Conservation (phyloP, 2,888 invertebrate species). For the Limnephilus lunatus region DNA sequence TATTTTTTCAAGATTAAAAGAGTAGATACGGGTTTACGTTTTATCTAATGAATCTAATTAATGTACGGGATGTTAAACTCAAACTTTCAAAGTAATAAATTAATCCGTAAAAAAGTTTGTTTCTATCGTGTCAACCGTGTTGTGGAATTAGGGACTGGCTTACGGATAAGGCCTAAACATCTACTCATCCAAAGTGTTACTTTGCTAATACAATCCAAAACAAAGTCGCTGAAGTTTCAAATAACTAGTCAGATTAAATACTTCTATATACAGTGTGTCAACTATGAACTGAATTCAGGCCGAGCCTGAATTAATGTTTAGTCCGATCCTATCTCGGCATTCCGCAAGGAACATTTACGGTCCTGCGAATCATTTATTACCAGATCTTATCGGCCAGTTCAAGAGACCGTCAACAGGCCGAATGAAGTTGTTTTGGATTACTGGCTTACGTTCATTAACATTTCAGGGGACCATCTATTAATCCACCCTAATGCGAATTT, state of each 20-base stretch:
- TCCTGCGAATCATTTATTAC: conserved; percentile 53
- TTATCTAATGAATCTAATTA: background rate
- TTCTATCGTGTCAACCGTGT: background rate
- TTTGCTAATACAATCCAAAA: background rate
- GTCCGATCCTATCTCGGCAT: conserved; percentile 41
- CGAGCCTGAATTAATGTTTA: conserved; percentile 33
- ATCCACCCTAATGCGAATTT: conserved; percentile 45
- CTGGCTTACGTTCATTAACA: conserved; percentile 36
- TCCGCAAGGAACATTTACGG: conserved; percentile 45
- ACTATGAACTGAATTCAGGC: conserved; percentile 24
- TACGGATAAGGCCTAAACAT: background rate
- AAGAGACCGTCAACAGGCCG: conserved; percentile 38
- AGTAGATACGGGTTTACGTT: background rate
- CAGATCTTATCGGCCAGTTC: conserved; percentile 49
- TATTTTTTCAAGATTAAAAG: background rate
- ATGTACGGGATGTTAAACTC: background rate
- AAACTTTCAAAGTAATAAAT: background rate
- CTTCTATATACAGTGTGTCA: conserved; percentile 12
- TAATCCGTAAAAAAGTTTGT: background rate
- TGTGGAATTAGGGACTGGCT: background rate
- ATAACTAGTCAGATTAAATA: conserved; percentile 6
- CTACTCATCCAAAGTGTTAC: conserved; percentile 2
- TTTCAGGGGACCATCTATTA: conserved; percentile 48
- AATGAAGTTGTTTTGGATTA: conserved; percentile 55
- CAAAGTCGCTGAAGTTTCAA: conserved; percentile 13